Evolutionary conservation across 2,113 vertebrate species (phyloP).

Genomic region (Lepus americanus): DNA sequence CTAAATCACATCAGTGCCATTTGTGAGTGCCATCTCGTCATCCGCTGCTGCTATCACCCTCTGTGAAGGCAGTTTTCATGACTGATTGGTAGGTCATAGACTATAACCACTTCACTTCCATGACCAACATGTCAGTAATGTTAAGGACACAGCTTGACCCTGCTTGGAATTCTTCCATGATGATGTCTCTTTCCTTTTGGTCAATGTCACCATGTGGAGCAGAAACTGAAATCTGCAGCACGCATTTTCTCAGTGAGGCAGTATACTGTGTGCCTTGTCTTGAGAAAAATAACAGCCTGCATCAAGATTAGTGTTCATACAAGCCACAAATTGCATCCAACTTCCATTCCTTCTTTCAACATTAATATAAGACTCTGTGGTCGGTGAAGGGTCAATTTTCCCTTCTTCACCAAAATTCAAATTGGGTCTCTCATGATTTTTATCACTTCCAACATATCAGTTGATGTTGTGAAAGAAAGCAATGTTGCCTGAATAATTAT

Average conservation of each 20-base stretch:
- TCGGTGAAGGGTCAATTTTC: slow-evolving; percentile 99
- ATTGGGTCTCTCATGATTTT: slow-evolving; percentile 99
- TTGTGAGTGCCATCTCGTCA: not conserved
- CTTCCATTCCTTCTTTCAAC: slow-evolving; percentile 99
- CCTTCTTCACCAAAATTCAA: slow-evolving; percentile 98
- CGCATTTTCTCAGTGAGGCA: slow-evolving; percentile 88
- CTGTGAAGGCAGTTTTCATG: slow-evolving; percentile 96
- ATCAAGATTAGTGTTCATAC: slow-evolving; percentile 99
- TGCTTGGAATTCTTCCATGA: slow-evolving; percentile 95
- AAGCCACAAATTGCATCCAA: slow-evolving; percentile 98
- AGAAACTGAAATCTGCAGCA: too few species aligned
- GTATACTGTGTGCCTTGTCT: slow-evolving; percentile 99
- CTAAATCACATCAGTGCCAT: not conserved
- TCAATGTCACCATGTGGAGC: slow-evolving; percentile 96
- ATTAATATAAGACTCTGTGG: slow-evolving; percentile 99
- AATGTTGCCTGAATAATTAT: slow-evolving; percentile 99
- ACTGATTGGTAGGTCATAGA: slow-evolving; percentile 95
- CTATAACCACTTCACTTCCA: slow-evolving; percentile 96
- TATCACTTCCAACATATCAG: slow-evolving; percentile 98
- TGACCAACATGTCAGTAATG: slow-evolving; percentile 96
- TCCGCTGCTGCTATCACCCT: slow-evolving; percentile 94
- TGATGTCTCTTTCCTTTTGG: slow-evolving; percentile 95
- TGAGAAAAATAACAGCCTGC: slow-evolving; percentile 99
- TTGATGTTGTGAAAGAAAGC: slow-evolving; percentile 98
- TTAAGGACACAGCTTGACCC: slow-evolving; percentile 95